Evolutionary conservation across 2,888 invertebrate genomes (phyloP).

Genomic region (Acrobasis repandana): DNA sequence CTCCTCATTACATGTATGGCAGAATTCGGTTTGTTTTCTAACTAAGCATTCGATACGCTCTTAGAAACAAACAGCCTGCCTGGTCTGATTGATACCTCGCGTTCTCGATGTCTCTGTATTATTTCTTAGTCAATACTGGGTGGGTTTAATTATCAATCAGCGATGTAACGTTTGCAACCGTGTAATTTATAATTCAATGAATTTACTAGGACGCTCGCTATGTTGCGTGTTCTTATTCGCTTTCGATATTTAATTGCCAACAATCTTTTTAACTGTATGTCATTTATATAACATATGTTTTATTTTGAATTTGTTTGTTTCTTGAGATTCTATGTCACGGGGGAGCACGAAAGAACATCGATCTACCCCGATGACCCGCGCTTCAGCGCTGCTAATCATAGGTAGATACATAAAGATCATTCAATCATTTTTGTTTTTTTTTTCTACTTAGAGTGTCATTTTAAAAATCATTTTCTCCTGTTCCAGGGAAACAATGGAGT

Average conservation of each 20-base stretch:
- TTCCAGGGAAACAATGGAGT: slow-evolving; percentile 95
- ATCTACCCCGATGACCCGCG: slow-evolving; percentile 80
- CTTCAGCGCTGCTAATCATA: slow-evolving; percentile 77
- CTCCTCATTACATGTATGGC: slow-evolving; percentile 45
- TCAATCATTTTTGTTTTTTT: slow-evolving; percentile 43
- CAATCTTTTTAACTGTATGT: slow-evolving; percentile 6
- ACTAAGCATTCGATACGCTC: slow-evolving; percentile 53
- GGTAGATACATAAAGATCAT: slow-evolving; percentile 65
- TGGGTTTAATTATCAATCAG: slow-evolving; percentile 52
- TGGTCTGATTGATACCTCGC: slow-evolving; percentile 60
- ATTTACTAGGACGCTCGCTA: slow-evolving; percentile 41
- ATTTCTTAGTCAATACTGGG: slow-evolving; percentile 50
- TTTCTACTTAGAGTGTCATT: slow-evolving; percentile 18
- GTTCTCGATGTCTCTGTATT: slow-evolving; percentile 53
- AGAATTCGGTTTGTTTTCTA: slow-evolving; percentile 46
- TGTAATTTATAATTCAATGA: slow-evolving; percentile 51
- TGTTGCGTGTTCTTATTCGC: slow-evolving; percentile 33
- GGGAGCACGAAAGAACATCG: slow-evolving; percentile 79
- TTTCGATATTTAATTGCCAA: slow-evolving; percentile 33
- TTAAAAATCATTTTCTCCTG: slow-evolving; percentile 39
- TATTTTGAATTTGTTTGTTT: slow-evolving; percentile 76
- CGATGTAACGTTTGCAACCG: slow-evolving; percentile 42
- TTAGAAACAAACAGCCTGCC: slow-evolving; percentile 54
- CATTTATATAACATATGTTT: slow-evolving; percentile 48
- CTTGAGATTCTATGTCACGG: slow-evolving; percentile 82